A percentile compares a stretch with the other conserved stretches of the same genome.
Evolutionary conservation across 2,797 vertebrate genomes (phyloP).

Genomic region (Myripristis murdjan): DNA sequence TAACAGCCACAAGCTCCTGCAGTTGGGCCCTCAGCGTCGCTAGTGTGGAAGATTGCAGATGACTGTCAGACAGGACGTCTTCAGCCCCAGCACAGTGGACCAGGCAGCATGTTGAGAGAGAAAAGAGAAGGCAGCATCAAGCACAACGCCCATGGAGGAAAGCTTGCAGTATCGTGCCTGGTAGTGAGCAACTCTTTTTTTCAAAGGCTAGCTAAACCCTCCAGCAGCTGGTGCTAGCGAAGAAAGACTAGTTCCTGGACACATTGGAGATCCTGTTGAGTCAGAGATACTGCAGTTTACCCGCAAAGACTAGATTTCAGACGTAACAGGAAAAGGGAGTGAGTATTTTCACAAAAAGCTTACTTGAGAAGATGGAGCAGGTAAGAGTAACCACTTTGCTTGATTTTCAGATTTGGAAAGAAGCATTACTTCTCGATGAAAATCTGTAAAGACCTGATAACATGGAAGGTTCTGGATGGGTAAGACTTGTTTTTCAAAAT

Average conservation of each 20-base stretch:
- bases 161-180: constrained; percentile 93
- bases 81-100: constrained; percentile 96
- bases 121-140: constrained; percentile 92
- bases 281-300: constrained; percentile 92
- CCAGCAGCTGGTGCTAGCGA: constrained; percentile 93
- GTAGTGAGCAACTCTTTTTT: constrained; percentile 92
- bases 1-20: constrained; percentile 76
- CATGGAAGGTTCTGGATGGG: constrained; percentile 95
- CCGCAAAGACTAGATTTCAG: constrained; percentile 93
- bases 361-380: constrained; percentile 89
- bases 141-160: constrained; percentile 93
- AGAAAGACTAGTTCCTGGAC: constrained; percentile 90
- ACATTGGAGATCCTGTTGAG: constrained; percentile 92
- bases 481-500: constrained; percentile 89
- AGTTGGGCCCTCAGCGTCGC: constrained; percentile 86
- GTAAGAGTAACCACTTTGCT: constrained; percentile 98
- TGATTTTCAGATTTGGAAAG: constrained; percentile 99
- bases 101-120: constrained; percentile 85
- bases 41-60: constrained; percentile 94
- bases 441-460: constrained; percentile 94
- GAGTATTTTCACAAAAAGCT: constrained; percentile 94
- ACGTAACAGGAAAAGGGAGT: constrained; percentile 95
- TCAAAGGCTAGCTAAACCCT: constrained; percentile 95
- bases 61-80: constrained; percentile 95
- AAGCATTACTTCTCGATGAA: constrained; percentile 89